Percentiles rank a stretch among this genome's conserved stretches.
Conservation (phyloP, 2,888 invertebrate genomes). For the Agrochola circellaris region DNA sequence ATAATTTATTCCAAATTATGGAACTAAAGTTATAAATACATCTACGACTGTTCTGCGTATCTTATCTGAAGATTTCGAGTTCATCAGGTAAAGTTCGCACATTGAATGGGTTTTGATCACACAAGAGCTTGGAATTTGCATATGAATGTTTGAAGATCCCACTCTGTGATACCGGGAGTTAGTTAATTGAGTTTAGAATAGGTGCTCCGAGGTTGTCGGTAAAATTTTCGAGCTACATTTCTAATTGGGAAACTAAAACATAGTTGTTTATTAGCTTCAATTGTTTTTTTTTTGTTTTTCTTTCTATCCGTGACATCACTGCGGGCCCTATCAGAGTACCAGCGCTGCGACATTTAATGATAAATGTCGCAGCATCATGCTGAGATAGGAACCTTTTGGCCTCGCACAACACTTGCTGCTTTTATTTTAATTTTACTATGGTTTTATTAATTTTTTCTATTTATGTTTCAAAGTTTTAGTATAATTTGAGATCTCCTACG, state of each 20-base stretch:
- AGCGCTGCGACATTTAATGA: too few relatives aligned
- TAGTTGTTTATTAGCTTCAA: too few relatives aligned
- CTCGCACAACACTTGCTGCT: too few relatives aligned
- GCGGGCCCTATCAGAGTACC: too few relatives aligned
- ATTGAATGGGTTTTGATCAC: conserved; percentile 49
- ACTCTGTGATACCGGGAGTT: conserved; percentile 20
- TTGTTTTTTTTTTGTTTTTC: too few relatives aligned
- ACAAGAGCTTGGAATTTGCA: conserved; percentile 51
- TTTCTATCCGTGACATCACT: too few relatives aligned
- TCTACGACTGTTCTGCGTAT: conserved; percentile 14
- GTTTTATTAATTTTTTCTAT: too few relatives aligned
- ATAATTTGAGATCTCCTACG: too few relatives aligned
- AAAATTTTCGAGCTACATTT: conserved; percentile 21
- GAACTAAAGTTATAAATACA: conserved; percentile 22
- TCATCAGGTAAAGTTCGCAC: conserved; percentile 52
- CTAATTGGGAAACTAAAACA: conserved; percentile 13
- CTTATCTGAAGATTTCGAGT: conserved; percentile 48
- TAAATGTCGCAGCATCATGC: too few relatives aligned
- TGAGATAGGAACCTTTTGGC: too few relatives aligned
- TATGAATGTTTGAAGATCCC: conserved; percentile 52
- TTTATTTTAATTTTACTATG: too few relatives aligned
- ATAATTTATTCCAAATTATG: conserved; percentile 1
- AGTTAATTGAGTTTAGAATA: conserved; percentile 42
- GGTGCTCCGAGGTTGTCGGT: background rate
- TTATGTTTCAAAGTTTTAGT: too few relatives aligned